Conservation (phyloP, 2,797 vertebrate species). For the Syndactyla subalaris region DNA sequence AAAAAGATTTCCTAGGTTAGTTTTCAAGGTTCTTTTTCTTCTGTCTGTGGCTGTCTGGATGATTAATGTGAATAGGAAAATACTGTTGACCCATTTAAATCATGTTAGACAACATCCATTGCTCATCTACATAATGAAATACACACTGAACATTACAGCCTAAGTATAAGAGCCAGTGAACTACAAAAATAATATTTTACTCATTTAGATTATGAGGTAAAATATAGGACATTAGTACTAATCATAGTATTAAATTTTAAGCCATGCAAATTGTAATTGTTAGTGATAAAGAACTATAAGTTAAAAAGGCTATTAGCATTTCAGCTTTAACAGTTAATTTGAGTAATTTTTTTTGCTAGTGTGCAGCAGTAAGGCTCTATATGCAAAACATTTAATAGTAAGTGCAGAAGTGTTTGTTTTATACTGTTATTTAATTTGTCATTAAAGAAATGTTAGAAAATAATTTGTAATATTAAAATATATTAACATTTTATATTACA, state of each 20-base stretch:
- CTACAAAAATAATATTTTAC: conserved; percentile 75
- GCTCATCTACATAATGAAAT: conserved; percentile 80
- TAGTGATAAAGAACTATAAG: conserved; percentile 70
- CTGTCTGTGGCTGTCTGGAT: conserved; percentile 68
- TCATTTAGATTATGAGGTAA: conserved; percentile 77
- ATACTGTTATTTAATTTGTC: conserved; percentile 52
- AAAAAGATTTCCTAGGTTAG: conserved; percentile 64
- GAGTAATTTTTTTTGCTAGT: conserved; percentile 12
- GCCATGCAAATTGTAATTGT: conserved; percentile 73
- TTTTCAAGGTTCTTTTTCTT: conserved; percentile 42
- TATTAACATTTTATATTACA: conserved; percentile 39
- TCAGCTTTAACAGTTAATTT: conserved; percentile 69
- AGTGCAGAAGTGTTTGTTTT: conserved; percentile 43
- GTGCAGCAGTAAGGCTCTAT: conserved; percentile 31
- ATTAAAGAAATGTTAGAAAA: conserved; percentile 58
- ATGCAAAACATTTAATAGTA: conserved; percentile 49
- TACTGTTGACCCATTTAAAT: conserved; percentile 83
- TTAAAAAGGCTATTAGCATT: conserved; percentile 65
- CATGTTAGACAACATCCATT: conserved; percentile 74
- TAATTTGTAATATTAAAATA: conserved; percentile 44
- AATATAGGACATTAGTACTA: conserved; percentile 71
- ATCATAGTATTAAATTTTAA: conserved; percentile 76
- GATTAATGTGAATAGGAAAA: conserved; percentile 81
- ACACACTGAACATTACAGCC: conserved; percentile 69
- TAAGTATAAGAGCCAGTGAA: conserved; percentile 65